Evolutionary conservation across 2,113 vertebrate genomes (phyloP).

Genomic region (Mellivora capensis): DNA sequence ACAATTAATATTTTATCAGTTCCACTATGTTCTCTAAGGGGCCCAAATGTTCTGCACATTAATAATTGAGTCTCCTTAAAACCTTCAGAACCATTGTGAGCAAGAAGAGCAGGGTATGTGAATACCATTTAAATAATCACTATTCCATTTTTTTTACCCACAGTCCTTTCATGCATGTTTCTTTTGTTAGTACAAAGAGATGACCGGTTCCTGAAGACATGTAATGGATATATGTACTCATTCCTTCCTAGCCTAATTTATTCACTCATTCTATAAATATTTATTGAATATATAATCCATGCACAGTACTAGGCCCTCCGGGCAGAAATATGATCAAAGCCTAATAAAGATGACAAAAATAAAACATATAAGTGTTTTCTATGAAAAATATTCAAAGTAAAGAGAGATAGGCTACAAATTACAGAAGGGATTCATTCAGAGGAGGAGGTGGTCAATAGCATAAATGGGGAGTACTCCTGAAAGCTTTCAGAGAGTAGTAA

Average conservation of each 20-base stretch:
- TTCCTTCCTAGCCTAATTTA: background rate
- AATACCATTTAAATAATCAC: background rate
- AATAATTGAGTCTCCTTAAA: slow-evolving; percentile 70
- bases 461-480: background rate
- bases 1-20: slow-evolving; percentile 54
- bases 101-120: background rate
- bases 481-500: background rate
- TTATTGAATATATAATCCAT: background rate
- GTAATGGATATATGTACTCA: background rate
- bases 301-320: background rate
- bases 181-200: background rate
- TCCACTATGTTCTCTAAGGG: slow-evolving; percentile 45
- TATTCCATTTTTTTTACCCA: background rate
- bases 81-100: background rate
- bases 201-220: background rate
- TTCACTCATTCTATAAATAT: background rate
- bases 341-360: background rate
- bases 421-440: background rate
- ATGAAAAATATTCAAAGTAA: background rate
- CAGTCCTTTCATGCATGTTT: background rate
- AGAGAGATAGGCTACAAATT: background rate
- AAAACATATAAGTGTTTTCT: background rate
- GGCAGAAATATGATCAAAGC: background rate
- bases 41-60: slow-evolving; percentile 52
- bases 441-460: background rate